Evolutionary conservation across 1,140 invertebrate genomes (phyloP).

Genomic region (Orius insidiosus): DNA sequence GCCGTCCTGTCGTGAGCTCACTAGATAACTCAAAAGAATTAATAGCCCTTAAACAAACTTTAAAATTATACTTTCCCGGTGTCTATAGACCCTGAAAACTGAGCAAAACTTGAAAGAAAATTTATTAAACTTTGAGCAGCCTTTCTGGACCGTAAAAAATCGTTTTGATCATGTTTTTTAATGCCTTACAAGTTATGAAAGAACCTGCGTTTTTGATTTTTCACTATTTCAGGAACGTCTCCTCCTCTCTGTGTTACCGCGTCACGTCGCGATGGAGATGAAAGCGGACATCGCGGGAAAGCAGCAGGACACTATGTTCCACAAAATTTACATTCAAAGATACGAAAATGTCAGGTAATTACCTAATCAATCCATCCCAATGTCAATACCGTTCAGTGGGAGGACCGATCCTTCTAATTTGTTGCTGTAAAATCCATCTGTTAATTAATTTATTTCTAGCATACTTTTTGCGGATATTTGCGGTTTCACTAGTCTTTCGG

Average conservation of each 20-base stretch:
- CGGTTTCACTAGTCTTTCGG: conserved; percentile 87
- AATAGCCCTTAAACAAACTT: too few species aligned
- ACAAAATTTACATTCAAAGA: conserved; percentile 93
- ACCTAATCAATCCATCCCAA: too few species aligned
- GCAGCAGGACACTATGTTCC: conserved; percentile 81
- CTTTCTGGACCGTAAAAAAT: background rate
- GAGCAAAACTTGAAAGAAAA: too few species aligned
- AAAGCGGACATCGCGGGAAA: conserved; percentile 87
- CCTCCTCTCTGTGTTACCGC: conserved; percentile 77
- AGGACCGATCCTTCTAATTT: too few species aligned
- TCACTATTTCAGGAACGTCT: conserved; percentile 58
- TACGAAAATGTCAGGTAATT: conserved; percentile 88
- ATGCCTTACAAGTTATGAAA: too few species aligned
- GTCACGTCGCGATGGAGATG: conserved; percentile 95
- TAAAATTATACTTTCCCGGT: too few species aligned
- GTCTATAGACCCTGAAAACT: too few species aligned
- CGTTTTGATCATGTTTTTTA: background rate
- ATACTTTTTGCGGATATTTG: conserved; percentile 97
- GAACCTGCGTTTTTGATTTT: background rate
- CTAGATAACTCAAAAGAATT: too few species aligned
- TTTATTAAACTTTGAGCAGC: background rate
- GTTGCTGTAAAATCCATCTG: background rate
- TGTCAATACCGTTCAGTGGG: background rate
- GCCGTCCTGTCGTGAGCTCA: too few species aligned
- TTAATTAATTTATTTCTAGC: conserved; percentile 40